These are phyloP conservation scores for Platanista minor DNA, from an alignment of 2,113 vertebrate species.

Conservation along the genomic window DNA sequence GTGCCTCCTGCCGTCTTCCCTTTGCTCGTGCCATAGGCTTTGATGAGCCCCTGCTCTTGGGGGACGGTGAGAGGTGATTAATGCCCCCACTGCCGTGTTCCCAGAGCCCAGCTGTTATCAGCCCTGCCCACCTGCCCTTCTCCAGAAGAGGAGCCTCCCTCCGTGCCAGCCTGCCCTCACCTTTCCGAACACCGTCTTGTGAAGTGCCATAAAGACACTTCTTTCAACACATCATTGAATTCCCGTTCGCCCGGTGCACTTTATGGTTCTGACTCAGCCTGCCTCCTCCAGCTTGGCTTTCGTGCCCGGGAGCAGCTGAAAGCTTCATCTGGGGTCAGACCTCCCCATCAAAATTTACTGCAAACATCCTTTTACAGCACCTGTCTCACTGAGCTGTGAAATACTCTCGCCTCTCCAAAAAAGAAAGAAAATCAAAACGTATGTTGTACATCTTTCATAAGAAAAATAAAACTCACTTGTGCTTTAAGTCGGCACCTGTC, in stretches of 20 bases:
- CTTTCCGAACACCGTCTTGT: neutral
- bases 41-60: neutral
- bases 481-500: slow-evolving; percentile 4
- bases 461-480: slow-evolving; percentile 53
- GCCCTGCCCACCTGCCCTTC: neutral
- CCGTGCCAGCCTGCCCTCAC: neutral
- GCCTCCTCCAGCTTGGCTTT: neutral
- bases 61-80: neutral
- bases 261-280: slow-evolving; percentile 42
- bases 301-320: neutral
- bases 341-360: slow-evolving; percentile 67
- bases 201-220: slow-evolving; percentile 39
- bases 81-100: neutral
- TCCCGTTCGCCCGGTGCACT: neutral
- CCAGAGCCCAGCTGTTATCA: neutral
- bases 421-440: slow-evolving; percentile 47
- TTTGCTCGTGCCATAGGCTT: fast-evolving
- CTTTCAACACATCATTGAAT: slow-evolving; percentile 67
- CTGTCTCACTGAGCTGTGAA: slow-evolving; percentile 64
- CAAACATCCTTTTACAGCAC: slow-evolving; percentile 61
- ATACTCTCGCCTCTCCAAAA: slow-evolving; percentile 33
- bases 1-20: neutral
- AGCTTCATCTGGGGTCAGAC: slow-evolving; percentile 45
- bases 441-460: slow-evolving; percentile 51
- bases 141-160: neutral